Evolutionary conservation across 1,140 invertebrate species (phyloP), one percentile per base, ranked within the genome.

Genomic region (Diorhabda elongata): DNA sequence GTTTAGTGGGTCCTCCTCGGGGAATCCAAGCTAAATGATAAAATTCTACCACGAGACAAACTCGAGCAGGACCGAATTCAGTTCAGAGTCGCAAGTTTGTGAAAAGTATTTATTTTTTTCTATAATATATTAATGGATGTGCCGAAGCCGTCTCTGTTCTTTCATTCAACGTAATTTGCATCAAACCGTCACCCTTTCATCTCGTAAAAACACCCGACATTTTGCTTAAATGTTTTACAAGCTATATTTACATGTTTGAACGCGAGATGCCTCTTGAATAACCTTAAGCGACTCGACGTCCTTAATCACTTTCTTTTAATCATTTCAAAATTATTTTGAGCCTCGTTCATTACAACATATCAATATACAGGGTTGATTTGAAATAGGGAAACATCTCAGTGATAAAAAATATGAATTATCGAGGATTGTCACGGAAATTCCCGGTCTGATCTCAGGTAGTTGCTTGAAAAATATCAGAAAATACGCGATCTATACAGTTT

Each of bases 11-110:
- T 64, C 59, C 67, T 69, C 69, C 68, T 69, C 41, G 59, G 67
- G 69, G 65, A 73, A 73, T 71, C 71, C 67, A 69, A 71, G 72
- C 59, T 73, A 71, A 71, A 67, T 69, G 72, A 73, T 73, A 73
- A 73, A 73, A 71, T 66, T 69, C 70, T 66, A 58, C 62, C 52
- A 7, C 41, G 6, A 41, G 47, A 52, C 6, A 8, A 60, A 60
- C 8, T 11, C 11, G 6, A n/a, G 26, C 58, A 42, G 58, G 58
- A 60, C 58, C 58, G 58, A 26, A 60, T 26, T 42, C 52, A n/a
- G n/a, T 3, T 11, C 58, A 60, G 67, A 67, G 67, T 68, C 71
- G 2, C 3, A 52, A 52, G n/a, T 52, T 52, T 6, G 47, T 52
- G 47, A 52, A 52, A 8, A 52, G n/a, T 8, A 52, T 9, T 52